Evolutionary conservation across 1,140 invertebrate species (phyloP).

Genomic region (Drosophila jambulina): DNA sequence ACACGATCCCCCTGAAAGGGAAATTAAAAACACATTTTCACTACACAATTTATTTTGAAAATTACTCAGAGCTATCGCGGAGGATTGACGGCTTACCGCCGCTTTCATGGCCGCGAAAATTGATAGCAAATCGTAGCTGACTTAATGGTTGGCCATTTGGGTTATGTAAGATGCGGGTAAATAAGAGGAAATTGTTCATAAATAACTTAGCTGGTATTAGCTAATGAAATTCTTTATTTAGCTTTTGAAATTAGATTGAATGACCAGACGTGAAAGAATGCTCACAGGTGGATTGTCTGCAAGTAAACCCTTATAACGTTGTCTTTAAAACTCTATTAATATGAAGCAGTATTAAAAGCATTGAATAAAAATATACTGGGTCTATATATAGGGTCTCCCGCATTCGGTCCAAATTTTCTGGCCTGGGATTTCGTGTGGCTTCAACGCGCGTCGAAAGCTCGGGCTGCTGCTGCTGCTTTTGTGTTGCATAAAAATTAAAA

Average conservation of each 20-base stretch:
- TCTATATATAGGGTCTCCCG: background rate
- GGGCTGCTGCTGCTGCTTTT: slow-evolving; percentile 69
- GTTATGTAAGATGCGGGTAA: background rate
- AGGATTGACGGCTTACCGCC: slow-evolving; percentile 15
- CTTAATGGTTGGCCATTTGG: background rate
- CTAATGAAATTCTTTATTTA: too few relatives aligned
- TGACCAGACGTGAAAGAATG: background rate
- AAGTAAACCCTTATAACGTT: background rate
- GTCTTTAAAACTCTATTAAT: background rate
- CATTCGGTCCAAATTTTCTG: slow-evolving; percentile 5
- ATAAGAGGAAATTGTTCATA: background rate
- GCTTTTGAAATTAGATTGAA: too few relatives aligned
- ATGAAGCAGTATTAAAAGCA: background rate
- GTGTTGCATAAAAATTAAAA: slow-evolving; percentile 82
- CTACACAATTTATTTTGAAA: slow-evolving; percentile 34
- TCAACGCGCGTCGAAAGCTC: slow-evolving; percentile 47
- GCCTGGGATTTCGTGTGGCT: slow-evolving; percentile 22
- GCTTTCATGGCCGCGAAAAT: slow-evolving; percentile 26
- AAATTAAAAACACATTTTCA: slow-evolving; percentile 53
- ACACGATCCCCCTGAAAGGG: slow-evolving; percentile 17
- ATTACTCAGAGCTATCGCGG: slow-evolving; percentile 20
- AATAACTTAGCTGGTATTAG: background rate
- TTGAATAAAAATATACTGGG: background rate
- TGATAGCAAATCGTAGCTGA: background rate
- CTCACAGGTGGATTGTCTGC: background rate